Evolutionary conservation across 2,888 invertebrate genomes (phyloP).

Genomic region (Nomada ruficornis): DNA sequence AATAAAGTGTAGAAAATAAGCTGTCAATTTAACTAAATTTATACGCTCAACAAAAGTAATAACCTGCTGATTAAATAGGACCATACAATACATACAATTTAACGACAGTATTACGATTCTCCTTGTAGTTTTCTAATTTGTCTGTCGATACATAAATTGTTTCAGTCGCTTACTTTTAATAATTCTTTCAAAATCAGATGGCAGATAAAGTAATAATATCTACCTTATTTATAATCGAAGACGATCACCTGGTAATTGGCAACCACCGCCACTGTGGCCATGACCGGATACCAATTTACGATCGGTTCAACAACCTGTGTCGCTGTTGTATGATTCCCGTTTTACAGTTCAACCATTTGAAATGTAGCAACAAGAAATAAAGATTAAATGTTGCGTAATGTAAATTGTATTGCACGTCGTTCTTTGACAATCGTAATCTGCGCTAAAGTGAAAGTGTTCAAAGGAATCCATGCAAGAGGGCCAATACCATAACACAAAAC

Average conservation of each 20-base stretch:
- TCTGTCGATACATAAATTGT: background rate
- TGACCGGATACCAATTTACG: conserved; percentile 55
- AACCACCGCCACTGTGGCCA: conserved; percentile 49
- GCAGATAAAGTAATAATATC: conserved; percentile 8
- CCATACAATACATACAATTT: background rate
- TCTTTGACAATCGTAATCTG: conserved; percentile 32
- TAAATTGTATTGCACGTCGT: background rate
- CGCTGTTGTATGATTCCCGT: conserved; percentile 18
- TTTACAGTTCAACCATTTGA: conserved; percentile 3
- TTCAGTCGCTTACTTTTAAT: background rate
- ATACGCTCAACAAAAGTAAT: background rate
- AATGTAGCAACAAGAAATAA: conserved; percentile 7
- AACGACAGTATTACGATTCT: background rate
- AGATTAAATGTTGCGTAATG: conserved; percentile 6
- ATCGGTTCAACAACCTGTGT: conserved; percentile 42
- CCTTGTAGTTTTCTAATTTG: background rate
- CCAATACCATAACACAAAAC: conserved; percentile 43
- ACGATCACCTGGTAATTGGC: conserved; percentile 59
- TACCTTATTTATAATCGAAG: conserved; percentile 59
- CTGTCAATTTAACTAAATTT: background rate
- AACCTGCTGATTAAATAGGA: background rate
- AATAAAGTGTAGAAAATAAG: background rate
- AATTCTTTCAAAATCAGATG: background rate
- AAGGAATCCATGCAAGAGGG: conserved; percentile 49
- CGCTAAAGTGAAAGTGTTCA: conserved; percentile 40